phyloP scores from a whole-genome alignment of 2,113 vertebrate genomes.

The Corydoras sp. region DNA sequence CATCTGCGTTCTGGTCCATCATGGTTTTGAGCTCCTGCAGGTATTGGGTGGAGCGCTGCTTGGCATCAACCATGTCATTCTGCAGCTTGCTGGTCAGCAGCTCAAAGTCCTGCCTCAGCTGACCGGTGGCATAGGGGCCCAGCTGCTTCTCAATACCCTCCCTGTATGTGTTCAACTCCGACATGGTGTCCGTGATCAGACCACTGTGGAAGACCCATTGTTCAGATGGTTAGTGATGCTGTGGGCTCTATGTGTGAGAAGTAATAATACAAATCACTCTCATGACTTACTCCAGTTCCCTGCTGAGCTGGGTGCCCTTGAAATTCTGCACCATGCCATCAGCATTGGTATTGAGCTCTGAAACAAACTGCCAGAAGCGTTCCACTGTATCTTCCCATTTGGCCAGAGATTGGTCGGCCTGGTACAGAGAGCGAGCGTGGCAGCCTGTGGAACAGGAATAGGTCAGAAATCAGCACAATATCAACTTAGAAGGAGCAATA shows the following conservation, averaged over 20 bases:
- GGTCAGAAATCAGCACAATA: not conserved
- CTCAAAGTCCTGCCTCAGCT: constrained; percentile 60
- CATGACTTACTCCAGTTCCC: constrained; percentile 70
- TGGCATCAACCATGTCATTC: constrained; percentile 70
- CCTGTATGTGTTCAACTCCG: constrained; percentile 60
- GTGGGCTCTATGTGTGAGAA: too few relatives aligned
- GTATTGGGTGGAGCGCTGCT: constrained; percentile 61
- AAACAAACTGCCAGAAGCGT: constrained; percentile 62
- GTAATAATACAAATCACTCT: too few relatives aligned
- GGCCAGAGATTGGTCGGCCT: constrained; percentile 41
- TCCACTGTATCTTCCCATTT: constrained; percentile 64
- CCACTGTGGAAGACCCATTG: constrained; percentile 51
- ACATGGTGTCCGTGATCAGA: constrained; percentile 70
- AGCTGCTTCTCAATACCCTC: constrained; percentile 58
- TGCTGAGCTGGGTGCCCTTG: constrained; percentile 62
- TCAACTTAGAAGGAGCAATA: not conserved
- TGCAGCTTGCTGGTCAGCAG: constrained; percentile 62
- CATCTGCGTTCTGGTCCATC: constrained; percentile 63
- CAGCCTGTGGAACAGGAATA: constrained; percentile 57
- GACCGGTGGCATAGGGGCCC: constrained; percentile 52
- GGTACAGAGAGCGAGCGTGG: constrained; percentile 57
- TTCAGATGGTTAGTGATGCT: too few relatives aligned
- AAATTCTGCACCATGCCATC: constrained; percentile 57
- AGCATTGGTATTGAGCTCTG: constrained; percentile 54
- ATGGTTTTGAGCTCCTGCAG: constrained; percentile 63